These are phyloP conservation scores for Drosophila neutralis DNA, from an alignment of 2,888 invertebrate genomes.

Conservation along the genomic window DNA sequence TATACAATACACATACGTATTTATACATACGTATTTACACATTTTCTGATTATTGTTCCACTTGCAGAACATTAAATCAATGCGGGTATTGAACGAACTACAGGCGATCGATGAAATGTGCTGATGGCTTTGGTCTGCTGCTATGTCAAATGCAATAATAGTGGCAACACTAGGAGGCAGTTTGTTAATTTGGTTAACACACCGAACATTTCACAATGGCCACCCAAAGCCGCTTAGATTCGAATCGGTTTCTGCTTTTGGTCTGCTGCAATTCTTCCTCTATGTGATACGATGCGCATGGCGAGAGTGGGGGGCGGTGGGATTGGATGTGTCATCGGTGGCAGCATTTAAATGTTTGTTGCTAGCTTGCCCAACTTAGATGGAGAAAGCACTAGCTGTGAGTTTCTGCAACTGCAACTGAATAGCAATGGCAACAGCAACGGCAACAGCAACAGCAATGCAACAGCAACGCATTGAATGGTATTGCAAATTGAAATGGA, in stretches of 20 bases:
- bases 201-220: slow-evolving; percentile 53
- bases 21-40: not conserved
- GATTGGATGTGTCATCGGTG: not conserved
- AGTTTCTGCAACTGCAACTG: slow-evolving; percentile 16
- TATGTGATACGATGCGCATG: no score
- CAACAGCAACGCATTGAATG: slow-evolving; percentile 32
- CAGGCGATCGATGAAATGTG: not conserved
- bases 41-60: slow-evolving; percentile 18
- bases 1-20: not conserved
- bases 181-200: slow-evolving; percentile 63
- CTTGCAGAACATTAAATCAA: not conserved
- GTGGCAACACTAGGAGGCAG: slow-evolving; percentile 32
- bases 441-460: slow-evolving; percentile 1
- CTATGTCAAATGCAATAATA: slow-evolving; percentile 13
- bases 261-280: not conserved
- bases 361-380: slow-evolving; percentile 48
- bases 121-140: not conserved
- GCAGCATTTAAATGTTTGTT: slow-evolving; percentile 64
- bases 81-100: not conserved
- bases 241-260: slow-evolving; percentile 1
- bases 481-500: slow-evolving; percentile 54
- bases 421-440: slow-evolving; percentile 6
- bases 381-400: slow-evolving; percentile 30
- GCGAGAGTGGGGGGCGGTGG: not conserved
- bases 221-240: slow-evolving; percentile 53